Base-by-base conservation (phyloP, 2,797 vertebrate genomes). In the Labeo calbasu region DNA sequence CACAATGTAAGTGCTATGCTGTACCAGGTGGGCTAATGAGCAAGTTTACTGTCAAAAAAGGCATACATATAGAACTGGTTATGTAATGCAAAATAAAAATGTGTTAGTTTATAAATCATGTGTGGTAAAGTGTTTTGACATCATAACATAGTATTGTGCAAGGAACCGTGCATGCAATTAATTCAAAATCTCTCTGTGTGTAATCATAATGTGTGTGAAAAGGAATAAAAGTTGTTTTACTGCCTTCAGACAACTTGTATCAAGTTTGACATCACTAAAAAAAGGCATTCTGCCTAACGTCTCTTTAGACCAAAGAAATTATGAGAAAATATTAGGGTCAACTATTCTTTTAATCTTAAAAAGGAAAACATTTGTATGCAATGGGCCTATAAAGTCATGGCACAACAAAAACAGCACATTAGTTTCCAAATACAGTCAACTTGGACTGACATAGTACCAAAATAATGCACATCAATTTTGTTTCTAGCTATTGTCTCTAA, bases 311-410 rank as follows among this genome's bases (percentile, higher is more conserved):
- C 48, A 53, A 73, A 32, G 48, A 28, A 73, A 19, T 32, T 0
- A 32, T 21, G 25, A 73, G 17, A 73, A 53, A 32, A 73, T 53
- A 53, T 72, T 17, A 50, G 14, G 43, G n/a, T 72, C n/a, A 11
- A 11, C n/a, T 32, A 53, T 53, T 50, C 2, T 28, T 72, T 51
- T 53, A 68, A 69, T 79, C 3, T 63, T 48, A 79, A 61, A 50
- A 3, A 66, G 17, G 23, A 6, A 32, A 28, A 11, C 12, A 51
- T 63, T 63, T 12, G 53, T 36, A 36, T n/a, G 40, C 59, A 66
- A 69, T 68, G 8, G 48, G 21, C 21, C 63, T 55, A 77, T 14
- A 69, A 84, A 83, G 21, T 7, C 17, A 51, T n/a, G 87, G 90
- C 21, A 4, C 86, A 79, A 46, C 32, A 23, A 50, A 28, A 40